Conservation (phyloP, 2,797 vertebrate genomes). For the Monodelphis domestica region DNA sequence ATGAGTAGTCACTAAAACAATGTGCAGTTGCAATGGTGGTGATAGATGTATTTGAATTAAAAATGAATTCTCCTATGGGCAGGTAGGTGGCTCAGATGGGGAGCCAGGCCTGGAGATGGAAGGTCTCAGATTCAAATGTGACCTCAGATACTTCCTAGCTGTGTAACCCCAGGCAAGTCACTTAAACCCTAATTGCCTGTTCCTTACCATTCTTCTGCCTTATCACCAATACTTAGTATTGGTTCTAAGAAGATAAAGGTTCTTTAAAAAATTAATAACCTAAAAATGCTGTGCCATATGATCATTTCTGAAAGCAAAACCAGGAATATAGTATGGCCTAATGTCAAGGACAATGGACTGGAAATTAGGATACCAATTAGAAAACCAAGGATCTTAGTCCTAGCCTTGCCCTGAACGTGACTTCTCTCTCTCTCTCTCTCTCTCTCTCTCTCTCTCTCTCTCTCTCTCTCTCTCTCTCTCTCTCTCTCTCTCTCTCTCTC, state of each 20-base stretch:
- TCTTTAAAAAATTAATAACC: no score
- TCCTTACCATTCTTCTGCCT: no score
- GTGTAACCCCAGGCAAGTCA: no score
- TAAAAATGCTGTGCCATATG: not conserved
- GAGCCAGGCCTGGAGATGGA: no score
- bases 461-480: not conserved
- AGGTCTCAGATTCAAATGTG: no score
- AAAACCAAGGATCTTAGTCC: not conserved
- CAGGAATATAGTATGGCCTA: not conserved
- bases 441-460: no score
- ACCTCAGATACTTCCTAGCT: no score
- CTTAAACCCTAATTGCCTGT: no score
- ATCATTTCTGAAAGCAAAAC: not conserved
- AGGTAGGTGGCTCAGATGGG: no score
- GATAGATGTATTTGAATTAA: not conserved
- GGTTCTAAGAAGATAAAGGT: no score
- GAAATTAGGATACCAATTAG: not conserved
- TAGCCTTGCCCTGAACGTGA: not conserved
- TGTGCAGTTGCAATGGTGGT: not conserved
- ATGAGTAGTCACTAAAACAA: not conserved
- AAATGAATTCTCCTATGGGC: not conserved
- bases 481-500: not conserved
- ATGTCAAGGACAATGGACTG: not conserved
- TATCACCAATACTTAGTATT: no score
- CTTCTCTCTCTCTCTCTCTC: not conserved